A percentile compares a stretch with the other conserved stretches of the same genome.
Evolutionary conservation across 2,888 invertebrate species (phyloP).

Genomic region (Rapana venosa): DNA sequence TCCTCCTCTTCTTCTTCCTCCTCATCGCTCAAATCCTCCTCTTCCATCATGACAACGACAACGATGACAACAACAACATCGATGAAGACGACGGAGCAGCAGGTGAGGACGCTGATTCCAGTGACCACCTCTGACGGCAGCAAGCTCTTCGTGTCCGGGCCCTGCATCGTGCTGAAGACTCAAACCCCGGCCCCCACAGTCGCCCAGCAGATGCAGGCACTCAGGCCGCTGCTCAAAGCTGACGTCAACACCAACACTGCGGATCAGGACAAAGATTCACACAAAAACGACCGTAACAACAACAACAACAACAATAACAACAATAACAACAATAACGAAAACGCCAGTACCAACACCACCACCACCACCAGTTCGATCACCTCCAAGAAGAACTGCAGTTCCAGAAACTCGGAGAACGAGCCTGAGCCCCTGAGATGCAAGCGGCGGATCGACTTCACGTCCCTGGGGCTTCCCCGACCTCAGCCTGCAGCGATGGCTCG

Average conservation of each 20-base stretch:
- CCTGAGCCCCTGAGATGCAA: constrained; percentile 70
- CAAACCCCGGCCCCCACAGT: constrained; percentile 61
- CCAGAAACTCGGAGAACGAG: constrained; percentile 49
- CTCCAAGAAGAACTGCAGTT: neutral
- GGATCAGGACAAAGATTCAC: constrained; percentile 33
- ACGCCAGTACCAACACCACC: neutral
- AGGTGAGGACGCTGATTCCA: constrained; percentile 33
- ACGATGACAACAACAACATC: neutral
- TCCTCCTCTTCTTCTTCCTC: neutral
- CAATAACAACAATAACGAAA: neutral
- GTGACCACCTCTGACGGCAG: constrained; percentile 27
- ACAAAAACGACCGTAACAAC: constrained; percentile 55
- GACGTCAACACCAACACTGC: constrained; percentile 51
- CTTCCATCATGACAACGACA: neutral
- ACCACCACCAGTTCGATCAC: neutral
- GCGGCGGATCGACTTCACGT: constrained; percentile 67
- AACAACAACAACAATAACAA: constrained; percentile 53
- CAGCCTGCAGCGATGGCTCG: constrained; percentile 88
- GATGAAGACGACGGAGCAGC: constrained; percentile 22
- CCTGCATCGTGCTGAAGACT: constrained; percentile 62
- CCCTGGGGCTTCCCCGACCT: constrained; percentile 66
- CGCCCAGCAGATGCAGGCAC: constrained; percentile 64
- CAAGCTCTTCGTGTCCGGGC: constrained; percentile 60
- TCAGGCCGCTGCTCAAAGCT: constrained; percentile 55
- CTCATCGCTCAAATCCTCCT: constrained; percentile 9